These are phyloP conservation scores for Lepidochrysops patricia DNA, from an alignment of 2,888 invertebrate genomes.

Conservation along the genomic window DNA sequence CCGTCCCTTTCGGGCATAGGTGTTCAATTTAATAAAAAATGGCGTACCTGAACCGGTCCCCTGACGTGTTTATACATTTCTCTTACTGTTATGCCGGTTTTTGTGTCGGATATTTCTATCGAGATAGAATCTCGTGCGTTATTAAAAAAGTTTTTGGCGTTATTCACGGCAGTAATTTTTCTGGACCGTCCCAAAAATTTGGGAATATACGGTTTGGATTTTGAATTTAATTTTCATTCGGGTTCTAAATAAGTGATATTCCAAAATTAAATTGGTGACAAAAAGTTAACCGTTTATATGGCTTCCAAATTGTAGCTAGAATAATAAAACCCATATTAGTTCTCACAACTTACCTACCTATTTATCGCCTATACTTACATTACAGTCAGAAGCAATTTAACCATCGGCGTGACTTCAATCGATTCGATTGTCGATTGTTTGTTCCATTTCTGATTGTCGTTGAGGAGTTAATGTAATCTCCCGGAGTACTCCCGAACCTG, in stretches of 20 bases:
- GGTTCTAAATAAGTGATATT: background rate
- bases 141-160: conserved; percentile 63
- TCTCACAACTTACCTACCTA: too few species aligned
- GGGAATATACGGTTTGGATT: conserved; percentile 36
- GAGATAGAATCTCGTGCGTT: conserved; percentile 64
- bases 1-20: conserved; percentile 60
- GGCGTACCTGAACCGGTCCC: conserved; percentile 70
- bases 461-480: conserved; percentile 11
- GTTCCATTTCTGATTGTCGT: background rate
- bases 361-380: too few species aligned
- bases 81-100: conserved; percentile 62
- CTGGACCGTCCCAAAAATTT: conserved; percentile 37
- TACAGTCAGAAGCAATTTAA: background rate
- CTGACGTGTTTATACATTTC: conserved; percentile 70
- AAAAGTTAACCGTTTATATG: background rate
- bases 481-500: conserved; percentile 15
- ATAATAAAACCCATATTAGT: background rate
- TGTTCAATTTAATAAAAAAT: conserved; percentile 70
- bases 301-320: background rate
- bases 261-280: background rate
- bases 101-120: conserved; percentile 66
- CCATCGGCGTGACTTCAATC: background rate
- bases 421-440: background rate
- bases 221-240: conserved; percentile 3
- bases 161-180: conserved; percentile 2